Evolutionary conservation across 2,113 vertebrate species (phyloP), one percentile per base, ranked within the genome.

Genomic region (Oncorhynchus kisutch): DNA sequence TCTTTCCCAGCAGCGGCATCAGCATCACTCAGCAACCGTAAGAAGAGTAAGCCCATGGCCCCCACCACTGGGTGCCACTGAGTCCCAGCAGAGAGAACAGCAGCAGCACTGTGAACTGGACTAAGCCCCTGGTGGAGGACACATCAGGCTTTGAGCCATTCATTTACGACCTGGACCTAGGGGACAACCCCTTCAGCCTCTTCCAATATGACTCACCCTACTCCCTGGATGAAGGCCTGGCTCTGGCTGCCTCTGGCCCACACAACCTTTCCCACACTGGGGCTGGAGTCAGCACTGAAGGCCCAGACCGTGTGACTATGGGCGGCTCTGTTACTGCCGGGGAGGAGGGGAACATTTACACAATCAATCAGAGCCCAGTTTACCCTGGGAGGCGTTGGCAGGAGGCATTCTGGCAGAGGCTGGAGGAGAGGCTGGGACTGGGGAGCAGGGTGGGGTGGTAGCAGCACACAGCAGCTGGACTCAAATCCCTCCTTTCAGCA

Each of bases 1-100:
- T 71, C 18, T 13, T 16, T 45, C 3, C 7, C 73, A 31, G 60
- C 25, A 2, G 69, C 1, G 18, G 54, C 51, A 31, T 71, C 71
- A 14, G 45, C 80, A 4, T 79, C 72, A 7, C 80, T 90, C 3
- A 78, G 77, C 80, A 91, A 87, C 77, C 88, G 90, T 12, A 93
- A 92, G 78, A 93, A 92, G 77, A 93, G 85, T 68, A 94, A 92
- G 51, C 86, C 87, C 2, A 31, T 76, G 1, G 84, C 72, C 8
- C 78, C 5, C 80, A 85, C 0, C 87, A 49, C 18, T 80, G 80
- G 87, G 51, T 65, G 0, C 76, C 74, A 3, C 29, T 71, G 59
- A 85, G 78, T 7, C 29, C 16, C 12, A 76, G 67, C 3, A 22
- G 5, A 1, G 78, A 80, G 60, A 90, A 83, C 14, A 45, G 39